These are phyloP conservation scores for Pomacea canaliculata DNA, from an alignment of 2,888 invertebrate species.

Conservation along the genomic window DNA sequence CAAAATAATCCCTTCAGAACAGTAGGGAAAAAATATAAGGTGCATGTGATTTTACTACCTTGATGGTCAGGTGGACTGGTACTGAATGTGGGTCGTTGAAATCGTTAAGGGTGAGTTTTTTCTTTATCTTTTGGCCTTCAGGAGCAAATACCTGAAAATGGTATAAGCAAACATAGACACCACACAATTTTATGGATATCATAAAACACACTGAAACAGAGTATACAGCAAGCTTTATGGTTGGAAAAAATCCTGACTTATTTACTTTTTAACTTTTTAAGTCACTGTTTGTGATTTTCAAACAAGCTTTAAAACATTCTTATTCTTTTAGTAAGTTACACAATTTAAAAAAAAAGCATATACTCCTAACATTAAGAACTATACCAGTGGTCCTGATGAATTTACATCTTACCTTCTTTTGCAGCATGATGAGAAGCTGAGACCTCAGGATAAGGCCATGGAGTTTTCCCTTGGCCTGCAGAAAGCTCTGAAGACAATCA, in stretches of 20 bases:
- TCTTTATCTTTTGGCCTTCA: slow-evolving; percentile 49
- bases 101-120: slow-evolving; percentile 73
- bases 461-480: slow-evolving; percentile 77
- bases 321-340: neutral
- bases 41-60: slow-evolving; percentile 33
- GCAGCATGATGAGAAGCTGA: slow-evolving; percentile 79
- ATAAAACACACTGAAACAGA: too few relatives aligned
- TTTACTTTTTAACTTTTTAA: too few relatives aligned
- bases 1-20: too few relatives aligned
- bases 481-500: slow-evolving; percentile 40
- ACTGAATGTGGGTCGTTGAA: slow-evolving; percentile 84
- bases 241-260: too few relatives aligned
- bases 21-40: too few relatives aligned
- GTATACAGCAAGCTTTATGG: too few relatives aligned
- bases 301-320: neutral
- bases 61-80: slow-evolving; percentile 43
- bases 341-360: neutral
- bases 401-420: slow-evolving; percentile 49
- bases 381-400: neutral
- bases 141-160: slow-evolving; percentile 18
- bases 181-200: too few relatives aligned
- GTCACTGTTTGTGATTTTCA: too few relatives aligned
- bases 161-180: too few relatives aligned
- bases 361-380: neutral
- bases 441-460: slow-evolving; percentile 91